A percentile compares a stretch with the other conserved stretches of the same genome.
Evolutionary conservation across 1,140 invertebrate species (phyloP).

Genomic region (Drosophila takahashii): DNA sequence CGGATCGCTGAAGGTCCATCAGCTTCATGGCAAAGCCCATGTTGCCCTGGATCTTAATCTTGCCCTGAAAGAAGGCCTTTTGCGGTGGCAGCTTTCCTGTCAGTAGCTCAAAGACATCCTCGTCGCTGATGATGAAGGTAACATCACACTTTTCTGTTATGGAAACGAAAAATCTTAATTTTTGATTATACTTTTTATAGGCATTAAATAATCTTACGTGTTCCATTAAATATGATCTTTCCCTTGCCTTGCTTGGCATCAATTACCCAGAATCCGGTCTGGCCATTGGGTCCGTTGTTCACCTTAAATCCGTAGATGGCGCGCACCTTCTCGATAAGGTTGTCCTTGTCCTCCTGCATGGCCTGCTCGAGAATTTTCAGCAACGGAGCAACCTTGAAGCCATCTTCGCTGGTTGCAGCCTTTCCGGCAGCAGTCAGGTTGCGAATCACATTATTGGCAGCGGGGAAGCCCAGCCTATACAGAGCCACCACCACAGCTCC

Average conservation of each 20-base stretch:
- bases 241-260: slow-evolving; percentile 96
- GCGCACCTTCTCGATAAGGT: slow-evolving; percentile 93
- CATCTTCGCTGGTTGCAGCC: slow-evolving; percentile 75
- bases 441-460: slow-evolving; percentile 47
- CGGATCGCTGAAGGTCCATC: slow-evolving; percentile 92
- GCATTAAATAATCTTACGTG: slow-evolving; percentile 85
- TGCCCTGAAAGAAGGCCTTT: slow-evolving; percentile 99
- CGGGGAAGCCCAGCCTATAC: slow-evolving; percentile 93
- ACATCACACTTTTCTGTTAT: slow-evolving; percentile 94
- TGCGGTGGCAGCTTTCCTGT: slow-evolving; percentile 96
- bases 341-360: slow-evolving; percentile 92
- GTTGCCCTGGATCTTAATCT: slow-evolving; percentile 94
- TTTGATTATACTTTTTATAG: not conserved
- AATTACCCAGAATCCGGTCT: slow-evolving; percentile 94
- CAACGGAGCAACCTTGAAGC: slow-evolving; percentile 86
- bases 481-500: slow-evolving; percentile 97
- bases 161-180: not conserved
- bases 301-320: slow-evolving; percentile 96
- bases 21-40: slow-evolving; percentile 98
- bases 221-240: slow-evolving; percentile 91
- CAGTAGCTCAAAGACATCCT: slow-evolving; percentile 94
- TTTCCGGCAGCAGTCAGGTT: slow-evolving; percentile 83
- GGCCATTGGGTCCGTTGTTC: slow-evolving; percentile 90
- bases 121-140: slow-evolving; percentile 94
- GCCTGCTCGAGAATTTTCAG: slow-evolving; percentile 93